These are phyloP conservation scores for Nomada fucata DNA, from an alignment of 2,888 invertebrate species.

Conservation along the genomic window DNA sequence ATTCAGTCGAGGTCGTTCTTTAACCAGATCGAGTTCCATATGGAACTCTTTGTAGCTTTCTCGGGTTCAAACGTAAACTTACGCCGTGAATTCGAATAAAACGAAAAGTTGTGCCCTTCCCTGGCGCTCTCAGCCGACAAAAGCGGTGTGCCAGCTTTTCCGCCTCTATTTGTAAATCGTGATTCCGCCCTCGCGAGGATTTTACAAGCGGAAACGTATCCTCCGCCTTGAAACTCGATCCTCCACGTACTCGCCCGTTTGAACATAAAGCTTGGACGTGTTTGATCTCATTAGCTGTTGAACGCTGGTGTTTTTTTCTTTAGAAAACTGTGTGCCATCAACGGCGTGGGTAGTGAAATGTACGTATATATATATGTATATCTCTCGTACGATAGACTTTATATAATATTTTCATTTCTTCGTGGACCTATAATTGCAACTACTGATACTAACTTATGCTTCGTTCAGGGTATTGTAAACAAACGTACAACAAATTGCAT, in stretches of 20 bases:
- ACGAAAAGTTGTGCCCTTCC: slow-evolving; percentile 19
- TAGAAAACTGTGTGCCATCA: too few species aligned
- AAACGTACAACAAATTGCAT: too few species aligned
- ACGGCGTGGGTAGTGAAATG: too few species aligned
- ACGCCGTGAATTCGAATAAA: slow-evolving; percentile 27
- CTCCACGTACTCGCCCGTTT: background rate
- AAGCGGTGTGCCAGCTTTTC: background rate
- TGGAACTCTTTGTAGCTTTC: slow-evolving; percentile 26
- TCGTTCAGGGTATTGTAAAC: too few species aligned
- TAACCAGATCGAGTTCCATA: background rate
- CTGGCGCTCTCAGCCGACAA: slow-evolving; percentile 24
- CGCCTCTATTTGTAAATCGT: background rate
- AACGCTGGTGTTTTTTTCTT: background rate
- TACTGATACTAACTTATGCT: too few species aligned
- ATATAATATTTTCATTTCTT: too few species aligned
- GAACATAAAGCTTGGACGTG: background rate
- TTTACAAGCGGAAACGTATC: background rate
- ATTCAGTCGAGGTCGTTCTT: slow-evolving; percentile 3
- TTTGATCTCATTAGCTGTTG: background rate
- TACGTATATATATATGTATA: too few species aligned
- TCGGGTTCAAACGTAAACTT: slow-evolving; percentile 17
- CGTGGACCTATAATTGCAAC: too few species aligned
- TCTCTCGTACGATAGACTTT: too few species aligned
- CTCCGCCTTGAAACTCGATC: background rate
- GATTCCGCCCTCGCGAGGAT: slow-evolving; percentile 8